These are phyloP conservation scores for Busseola fusca DNA, from an alignment of 2,888 invertebrate species.

Conservation along the genomic window DNA sequence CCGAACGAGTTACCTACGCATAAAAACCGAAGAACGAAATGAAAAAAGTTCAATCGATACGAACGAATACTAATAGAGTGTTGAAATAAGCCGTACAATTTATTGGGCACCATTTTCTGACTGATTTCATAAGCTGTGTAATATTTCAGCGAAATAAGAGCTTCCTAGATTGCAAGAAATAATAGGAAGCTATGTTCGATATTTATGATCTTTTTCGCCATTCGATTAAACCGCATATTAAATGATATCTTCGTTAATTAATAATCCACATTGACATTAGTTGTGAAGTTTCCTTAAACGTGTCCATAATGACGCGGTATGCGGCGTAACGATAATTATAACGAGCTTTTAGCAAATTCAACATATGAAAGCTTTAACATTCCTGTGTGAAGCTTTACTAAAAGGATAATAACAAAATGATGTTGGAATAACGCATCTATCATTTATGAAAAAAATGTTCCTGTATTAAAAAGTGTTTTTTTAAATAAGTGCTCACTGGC, in stretches of 20 bases:
- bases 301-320: constrained; percentile 8
- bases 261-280: constrained; percentile 7
- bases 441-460: constrained; percentile 37
- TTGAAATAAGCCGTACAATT: constrained; percentile 45
- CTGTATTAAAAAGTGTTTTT: constrained; percentile 55
- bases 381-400: constrained; percentile 48
- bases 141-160: not conserved
- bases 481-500: constrained; percentile 58
- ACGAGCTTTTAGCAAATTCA: constrained; percentile 19
- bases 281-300: constrained; percentile 21
- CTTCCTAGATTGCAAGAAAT: not conserved
- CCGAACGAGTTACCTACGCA: constrained; percentile 62
- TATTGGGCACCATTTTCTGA: constrained; percentile 30
- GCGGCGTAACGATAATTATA: constrained; percentile 12
- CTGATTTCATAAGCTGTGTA: constrained; percentile 28
- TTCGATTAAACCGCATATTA: not conserved
- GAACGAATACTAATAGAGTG: constrained; percentile 55
- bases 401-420: constrained; percentile 34
- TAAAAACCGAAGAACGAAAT: constrained; percentile 62
- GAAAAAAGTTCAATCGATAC: constrained; percentile 62
- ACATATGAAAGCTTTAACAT: constrained; percentile 8
- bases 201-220: not conserved
- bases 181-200: not conserved
- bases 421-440: constrained; percentile 35
- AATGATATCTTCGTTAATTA: constrained; percentile 3